Conservation (phyloP, 2,797 vertebrate genomes). For the Diglossa cyanea region DNA sequence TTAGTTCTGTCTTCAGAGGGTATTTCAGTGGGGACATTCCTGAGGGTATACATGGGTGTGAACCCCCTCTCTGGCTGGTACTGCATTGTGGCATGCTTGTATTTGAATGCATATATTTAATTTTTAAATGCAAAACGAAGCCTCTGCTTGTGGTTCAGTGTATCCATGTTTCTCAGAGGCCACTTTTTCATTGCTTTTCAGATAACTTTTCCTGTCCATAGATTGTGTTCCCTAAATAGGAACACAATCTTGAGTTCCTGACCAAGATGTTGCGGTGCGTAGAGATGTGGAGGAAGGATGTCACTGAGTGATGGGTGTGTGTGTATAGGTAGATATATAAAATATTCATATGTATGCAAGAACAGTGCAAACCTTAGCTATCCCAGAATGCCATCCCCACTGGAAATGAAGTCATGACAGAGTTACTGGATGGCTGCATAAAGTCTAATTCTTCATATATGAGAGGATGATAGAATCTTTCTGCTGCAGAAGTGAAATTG, state of each 20-base stretch:
- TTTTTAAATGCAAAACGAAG: neutral
- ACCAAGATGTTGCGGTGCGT: accelerated
- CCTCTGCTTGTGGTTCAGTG: neutral
- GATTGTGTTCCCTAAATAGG: neutral
- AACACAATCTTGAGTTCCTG: neutral
- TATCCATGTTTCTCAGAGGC: neutral
- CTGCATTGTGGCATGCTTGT: neutral
- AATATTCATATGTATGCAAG: neutral
- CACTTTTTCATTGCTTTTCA: neutral
- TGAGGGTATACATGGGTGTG: accelerated
- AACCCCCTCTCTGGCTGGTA: neutral
- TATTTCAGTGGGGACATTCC: neutral
- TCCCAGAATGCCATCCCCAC: neutral
- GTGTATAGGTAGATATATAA: neutral
- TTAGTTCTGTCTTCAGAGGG: neutral
- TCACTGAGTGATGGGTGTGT: neutral
- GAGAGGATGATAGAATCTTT: neutral
- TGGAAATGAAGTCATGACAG: neutral
- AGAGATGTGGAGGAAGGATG: neutral
- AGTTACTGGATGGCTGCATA: neutral
- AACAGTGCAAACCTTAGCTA: neutral
- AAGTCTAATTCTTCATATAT: neutral
- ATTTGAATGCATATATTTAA: neutral
- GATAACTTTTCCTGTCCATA: accelerated
- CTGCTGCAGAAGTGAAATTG: neutral